phyloP scores from a whole-genome alignment of 1,140 invertebrate species.

The Drosophila erecta region DNA sequence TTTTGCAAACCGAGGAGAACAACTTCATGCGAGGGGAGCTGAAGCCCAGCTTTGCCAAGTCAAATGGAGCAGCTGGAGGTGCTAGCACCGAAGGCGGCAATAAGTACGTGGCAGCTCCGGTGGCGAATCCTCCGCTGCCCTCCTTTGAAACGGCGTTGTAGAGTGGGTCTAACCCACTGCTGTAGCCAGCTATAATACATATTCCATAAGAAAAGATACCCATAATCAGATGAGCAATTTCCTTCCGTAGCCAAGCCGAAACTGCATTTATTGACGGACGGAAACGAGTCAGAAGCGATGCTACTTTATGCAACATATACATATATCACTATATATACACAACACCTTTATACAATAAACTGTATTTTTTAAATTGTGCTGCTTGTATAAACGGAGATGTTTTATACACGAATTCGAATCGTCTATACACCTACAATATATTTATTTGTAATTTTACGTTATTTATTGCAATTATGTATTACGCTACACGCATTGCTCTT shows the following conservation, averaged over 20 bases:
- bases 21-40: conserved; percentile 84
- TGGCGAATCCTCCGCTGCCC: conserved; percentile 56
- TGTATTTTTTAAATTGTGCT: conserved; percentile 78
- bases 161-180: conserved; percentile 65
- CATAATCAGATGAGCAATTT: conserved; percentile 60
- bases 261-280: conserved; percentile 49
- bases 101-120: conserved; percentile 51
- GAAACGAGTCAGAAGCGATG: conserved; percentile 69
- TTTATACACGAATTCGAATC: conserved; percentile 70
- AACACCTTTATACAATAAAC: conserved; percentile 51
- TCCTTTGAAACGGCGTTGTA: conserved; percentile 81
- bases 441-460: conserved; percentile 82
- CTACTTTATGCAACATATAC: conserved; percentile 76
- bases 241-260: conserved; percentile 58
- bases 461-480: conserved; percentile 81
- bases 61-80: conserved; percentile 17
- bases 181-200: conserved; percentile 38
- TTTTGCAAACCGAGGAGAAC: conserved; percentile 84
- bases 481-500: conserved; percentile 67
- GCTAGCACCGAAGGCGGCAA: conserved; percentile 41
- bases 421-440: conserved; percentile 67
- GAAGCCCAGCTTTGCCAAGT: conserved; percentile 65
- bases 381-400: conserved; percentile 73
- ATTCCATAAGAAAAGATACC: conserved; percentile 71
- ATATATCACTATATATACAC: conserved; percentile 62